Conservation (phyloP, 1,140 invertebrate species). For the Plectus sambesii region DNA sequence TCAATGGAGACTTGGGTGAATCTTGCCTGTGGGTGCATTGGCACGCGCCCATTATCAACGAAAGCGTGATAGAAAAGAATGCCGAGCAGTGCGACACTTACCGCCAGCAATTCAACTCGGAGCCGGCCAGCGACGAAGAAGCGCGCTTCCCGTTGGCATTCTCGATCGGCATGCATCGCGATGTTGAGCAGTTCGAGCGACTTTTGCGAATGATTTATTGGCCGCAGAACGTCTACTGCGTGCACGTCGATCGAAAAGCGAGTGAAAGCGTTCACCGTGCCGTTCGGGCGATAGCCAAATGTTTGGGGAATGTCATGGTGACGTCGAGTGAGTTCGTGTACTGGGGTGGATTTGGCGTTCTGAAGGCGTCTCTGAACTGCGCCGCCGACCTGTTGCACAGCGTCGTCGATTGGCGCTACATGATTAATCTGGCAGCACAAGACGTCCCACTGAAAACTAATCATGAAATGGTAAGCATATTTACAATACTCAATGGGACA, state of each 20-base stretch:
- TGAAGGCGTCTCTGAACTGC: background rate
- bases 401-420: background rate
- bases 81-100: too few relatives aligned
- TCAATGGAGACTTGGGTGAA: too few relatives aligned
- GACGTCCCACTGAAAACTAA: background rate
- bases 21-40: too few relatives aligned
- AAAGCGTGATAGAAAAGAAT: too few relatives aligned
- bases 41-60: too few relatives aligned
- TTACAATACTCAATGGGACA: background rate
- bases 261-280: background rate
- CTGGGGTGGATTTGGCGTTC: conserved; percentile 1
- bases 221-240: background rate
- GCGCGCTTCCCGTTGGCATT: background rate
- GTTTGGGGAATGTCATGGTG: conserved; percentile 11
- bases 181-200: background rate
- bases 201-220: background rate
- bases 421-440: background rate
- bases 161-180: background rate
- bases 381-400: background rate
- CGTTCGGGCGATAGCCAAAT: background rate
- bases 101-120: too few relatives aligned
- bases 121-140: too few relatives aligned
- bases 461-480: background rate
- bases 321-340: conserved; percentile 43
- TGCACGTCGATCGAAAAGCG: background rate